Base-by-base conservation (phyloP, 1,140 invertebrate genomes). In the Pseudachorutes palmiensis region DNA sequence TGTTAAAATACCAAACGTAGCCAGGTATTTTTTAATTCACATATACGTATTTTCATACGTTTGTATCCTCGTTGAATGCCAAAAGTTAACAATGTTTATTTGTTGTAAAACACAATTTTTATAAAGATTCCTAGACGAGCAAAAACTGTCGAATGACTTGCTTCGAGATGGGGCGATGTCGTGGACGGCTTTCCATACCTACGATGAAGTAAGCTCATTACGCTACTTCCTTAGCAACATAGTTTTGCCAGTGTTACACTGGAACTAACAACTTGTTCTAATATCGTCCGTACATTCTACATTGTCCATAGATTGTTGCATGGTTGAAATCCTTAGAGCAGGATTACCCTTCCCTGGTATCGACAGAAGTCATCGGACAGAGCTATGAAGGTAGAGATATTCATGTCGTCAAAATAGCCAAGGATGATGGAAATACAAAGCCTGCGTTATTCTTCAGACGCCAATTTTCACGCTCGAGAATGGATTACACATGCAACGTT, bases 401-500 rank as follows among this genome's bases (percentile, higher is more conserved):
- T 45, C 36, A 45, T 45, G 36, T 45, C 19, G 9, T 45, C 19
- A 45, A 45, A 45, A 12, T 45, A 19, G 9, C 36, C 9, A 45
- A 45, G 19, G 19, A 45, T 45, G 36, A 45, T 45, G 36, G 19
- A 12, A 45, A 12, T 45, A 19, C 9, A 45, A 45, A 45, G 36
- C 36, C 36, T 12, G 36, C 36, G 9, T 12, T 45, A 45, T 45
- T 45, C 36, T 45, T 45, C 19, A n/a, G 36, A 45, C 19, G 36
- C 36, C 19, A 45, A 9, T 12, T 45, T 81, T 45, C 81, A 82
- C 69, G 79, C 80, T 0, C 58, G 81, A 45, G 84, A 92, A 80
- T 92, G 90, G 90, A 89, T 92, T 45, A 83, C 88, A 0, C 87
- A 88, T 9, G 88, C 89, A 0, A 77, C 81, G 0, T 83, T 83